Evolutionary conservation across 92 coral and sea anemone species (phyloP).

Genomic region (Ricordea florida): DNA sequence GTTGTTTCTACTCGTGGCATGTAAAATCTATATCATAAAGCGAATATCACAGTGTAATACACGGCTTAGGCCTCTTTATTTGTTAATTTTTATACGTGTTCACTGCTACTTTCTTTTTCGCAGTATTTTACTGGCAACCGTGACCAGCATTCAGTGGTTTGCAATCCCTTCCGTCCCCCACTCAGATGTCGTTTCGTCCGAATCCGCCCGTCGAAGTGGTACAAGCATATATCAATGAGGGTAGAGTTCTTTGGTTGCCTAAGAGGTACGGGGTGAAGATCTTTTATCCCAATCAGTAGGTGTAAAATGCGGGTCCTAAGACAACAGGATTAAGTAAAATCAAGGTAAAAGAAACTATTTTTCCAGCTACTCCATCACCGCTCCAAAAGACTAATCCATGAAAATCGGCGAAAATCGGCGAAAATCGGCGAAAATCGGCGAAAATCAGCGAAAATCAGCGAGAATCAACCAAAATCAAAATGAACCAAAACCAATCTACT

Average conservation of each 20-base stretch:
- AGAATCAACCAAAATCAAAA: no score
- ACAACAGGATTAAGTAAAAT: not conserved
- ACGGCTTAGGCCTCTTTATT: no score
- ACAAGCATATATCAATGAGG: constrained; percentile 64
- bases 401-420: no score
- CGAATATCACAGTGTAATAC: no score
- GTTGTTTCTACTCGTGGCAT: no score
- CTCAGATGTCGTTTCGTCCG: constrained; percentile 66
- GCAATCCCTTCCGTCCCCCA: constrained; percentile 48
- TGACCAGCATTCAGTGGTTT: constrained; percentile 61
- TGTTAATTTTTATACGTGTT: not conserved
- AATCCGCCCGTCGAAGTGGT: constrained; percentile 62
- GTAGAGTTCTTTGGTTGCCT: constrained; percentile 70
- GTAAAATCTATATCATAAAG: no score
- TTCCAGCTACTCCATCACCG: no score
- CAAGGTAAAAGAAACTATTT: not conserved
- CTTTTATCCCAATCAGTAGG: no score
- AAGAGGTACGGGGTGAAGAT: constrained; percentile 24
- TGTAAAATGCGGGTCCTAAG: not conserved
- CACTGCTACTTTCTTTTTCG: not conserved
- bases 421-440: no score
- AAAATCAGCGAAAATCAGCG: no score
- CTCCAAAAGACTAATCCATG: no score
- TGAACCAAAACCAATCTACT: no score
- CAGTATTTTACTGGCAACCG: constrained; percentile 69